Evolutionary conservation across 2,113 vertebrate species (phyloP), one percentile per base, ranked within the genome.

Genomic region (Oreocharis arfaki): DNA sequence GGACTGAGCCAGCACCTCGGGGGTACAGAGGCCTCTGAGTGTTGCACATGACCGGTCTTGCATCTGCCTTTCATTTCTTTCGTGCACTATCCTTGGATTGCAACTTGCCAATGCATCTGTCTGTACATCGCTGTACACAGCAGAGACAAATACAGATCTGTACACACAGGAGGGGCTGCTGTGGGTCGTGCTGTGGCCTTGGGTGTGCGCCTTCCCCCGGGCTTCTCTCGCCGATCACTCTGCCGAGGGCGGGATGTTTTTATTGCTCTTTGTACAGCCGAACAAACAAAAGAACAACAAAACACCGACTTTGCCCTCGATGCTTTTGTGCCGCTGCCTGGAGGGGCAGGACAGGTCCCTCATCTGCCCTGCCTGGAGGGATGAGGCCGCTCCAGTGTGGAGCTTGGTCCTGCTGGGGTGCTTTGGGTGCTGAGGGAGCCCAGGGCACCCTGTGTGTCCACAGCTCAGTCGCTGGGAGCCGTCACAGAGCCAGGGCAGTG

Each of bases 101-200:
- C 95, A 91, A 90, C 94, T 97, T 91, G 96, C 97, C 89, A 73
- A 87, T 91, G 97, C 94, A 61, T 61, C 81, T 96, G 96, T 95
- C 80, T 89, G 95, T 96, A 96, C 93, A 37, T 17, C 57, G 80
- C 95, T 81, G 95, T 24, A 24, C 86, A 28, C 85, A 63, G 22
- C 75, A 33, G 73, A 87, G 67, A 14, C 87, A 87, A 90, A 96
- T 77, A 56, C 75, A 92, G 76, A 60, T 89, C 77, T 92, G 56
- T 68, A 69, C 53, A 65, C 83, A 80, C 88, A 67, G 84, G 96
- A 94, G 91, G 82, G 14, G 30, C 92, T 74, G 73, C 14, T 46
- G 4, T 9, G 12, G 5, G 15, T 69, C 35, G 1, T 85, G 65
- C 3, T 94, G 6, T 11, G 27, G 28, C 20, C 59, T 26, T 2